Percentiles rank a stretch among this genome's conserved stretches.
These are phyloP conservation scores for Mesocricetus auratus DNA, from an alignment of 2,113 vertebrate species.

Conservation along the genomic window DNA sequence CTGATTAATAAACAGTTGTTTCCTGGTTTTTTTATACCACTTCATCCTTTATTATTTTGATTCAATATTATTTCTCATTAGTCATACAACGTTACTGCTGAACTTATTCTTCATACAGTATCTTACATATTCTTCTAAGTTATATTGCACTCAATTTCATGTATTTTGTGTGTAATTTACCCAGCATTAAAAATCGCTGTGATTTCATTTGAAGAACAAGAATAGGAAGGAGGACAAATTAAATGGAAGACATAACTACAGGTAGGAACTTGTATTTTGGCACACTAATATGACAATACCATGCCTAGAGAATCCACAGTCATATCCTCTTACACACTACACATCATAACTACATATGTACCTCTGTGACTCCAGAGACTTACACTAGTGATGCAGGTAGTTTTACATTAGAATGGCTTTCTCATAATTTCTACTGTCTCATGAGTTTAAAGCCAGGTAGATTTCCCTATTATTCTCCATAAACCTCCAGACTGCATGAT, in stretches of 20 bases:
- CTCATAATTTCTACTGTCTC: background rate
- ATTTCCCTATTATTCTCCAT: background rate
- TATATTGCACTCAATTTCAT: background rate
- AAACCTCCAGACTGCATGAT: background rate
- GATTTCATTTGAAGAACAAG: background rate
- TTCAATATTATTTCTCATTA: background rate
- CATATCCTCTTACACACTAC: background rate
- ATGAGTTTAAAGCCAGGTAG: background rate
- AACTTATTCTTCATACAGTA: background rate
- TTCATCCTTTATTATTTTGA: background rate
- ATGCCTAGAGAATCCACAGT: no score
- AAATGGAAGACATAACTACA: background rate
- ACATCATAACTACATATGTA: background rate
- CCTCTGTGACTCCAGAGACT: background rate
- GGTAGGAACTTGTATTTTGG: background rate
- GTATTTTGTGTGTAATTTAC: background rate
- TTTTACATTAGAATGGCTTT: background rate
- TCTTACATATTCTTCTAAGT: background rate
- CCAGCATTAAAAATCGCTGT: background rate
- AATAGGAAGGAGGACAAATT: background rate
- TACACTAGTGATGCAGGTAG: no score
- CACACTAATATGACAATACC: background rate
- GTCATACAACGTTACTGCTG: background rate
- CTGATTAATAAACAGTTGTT: background rate
- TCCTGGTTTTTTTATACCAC: background rate